A percentile compares a stretch with the other conserved stretches of the same genome.
These are phyloP conservation scores for Chloromyia formosa DNA, from an alignment of 2,888 invertebrate genomes.

Conservation along the genomic window DNA sequence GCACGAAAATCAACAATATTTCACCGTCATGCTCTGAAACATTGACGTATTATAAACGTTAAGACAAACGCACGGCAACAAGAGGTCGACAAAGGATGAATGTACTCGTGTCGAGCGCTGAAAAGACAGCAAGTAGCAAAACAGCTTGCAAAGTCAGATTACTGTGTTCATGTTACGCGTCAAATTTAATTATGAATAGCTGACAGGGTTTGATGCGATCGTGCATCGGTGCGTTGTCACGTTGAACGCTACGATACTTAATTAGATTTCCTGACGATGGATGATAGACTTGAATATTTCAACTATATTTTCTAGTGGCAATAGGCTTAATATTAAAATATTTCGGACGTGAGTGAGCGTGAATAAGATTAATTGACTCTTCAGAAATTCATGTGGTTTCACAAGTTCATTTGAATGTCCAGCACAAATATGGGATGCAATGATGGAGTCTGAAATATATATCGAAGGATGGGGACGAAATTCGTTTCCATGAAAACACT, in stretches of 20 bases:
- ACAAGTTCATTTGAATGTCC: too few relatives aligned
- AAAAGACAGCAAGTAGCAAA: neutral
- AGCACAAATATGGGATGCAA: too few relatives aligned
- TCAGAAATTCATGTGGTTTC: too few relatives aligned
- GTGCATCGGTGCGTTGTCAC: neutral
- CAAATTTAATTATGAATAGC: conserved; percentile 42
- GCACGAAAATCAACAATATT: conserved; percentile 7
- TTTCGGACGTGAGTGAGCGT: too few relatives aligned
- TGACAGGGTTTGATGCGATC: conserved; percentile 11
- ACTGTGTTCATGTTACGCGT: conserved; percentile 30
- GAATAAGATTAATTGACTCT: too few relatives aligned
- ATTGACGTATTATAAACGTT: neutral
- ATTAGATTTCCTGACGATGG: conserved; percentile 6
- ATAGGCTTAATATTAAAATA: too few relatives aligned
- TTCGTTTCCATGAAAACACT: too few relatives aligned
- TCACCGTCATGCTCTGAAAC: neutral
- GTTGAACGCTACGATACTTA: neutral
- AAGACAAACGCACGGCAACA: neutral
- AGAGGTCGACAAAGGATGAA: neutral
- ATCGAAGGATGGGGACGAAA: too few relatives aligned
- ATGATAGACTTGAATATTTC: neutral
- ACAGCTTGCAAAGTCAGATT: conserved; percentile 11
- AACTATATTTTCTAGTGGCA: too few relatives aligned
- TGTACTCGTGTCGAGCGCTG: neutral
- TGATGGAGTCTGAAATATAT: too few relatives aligned